Evolutionary conservation across 2,113 vertebrate genomes (phyloP).

Genomic region (Pontoporia blainvillei): DNA sequence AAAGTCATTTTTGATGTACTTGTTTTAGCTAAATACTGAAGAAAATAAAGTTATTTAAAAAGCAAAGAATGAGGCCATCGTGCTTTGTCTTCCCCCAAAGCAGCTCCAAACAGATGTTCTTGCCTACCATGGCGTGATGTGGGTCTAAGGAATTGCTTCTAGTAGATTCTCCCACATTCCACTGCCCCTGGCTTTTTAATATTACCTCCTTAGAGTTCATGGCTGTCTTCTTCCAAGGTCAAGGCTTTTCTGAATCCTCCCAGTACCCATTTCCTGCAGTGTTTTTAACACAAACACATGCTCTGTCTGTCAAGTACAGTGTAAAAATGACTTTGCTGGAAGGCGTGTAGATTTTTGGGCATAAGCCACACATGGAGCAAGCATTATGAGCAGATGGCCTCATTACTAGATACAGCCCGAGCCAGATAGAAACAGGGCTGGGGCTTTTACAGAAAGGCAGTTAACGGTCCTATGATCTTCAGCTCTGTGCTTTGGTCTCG

Average conservation of each 20-base stretch:
- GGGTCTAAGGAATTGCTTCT: neutral
- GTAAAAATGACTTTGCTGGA: constrained; percentile 74
- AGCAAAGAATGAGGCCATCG: neutral
- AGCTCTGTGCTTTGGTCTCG: neutral
- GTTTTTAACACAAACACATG: constrained; percentile 73
- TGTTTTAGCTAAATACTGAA: neutral
- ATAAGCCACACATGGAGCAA: constrained; percentile 47
- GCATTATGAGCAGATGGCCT: constrained; percentile 69
- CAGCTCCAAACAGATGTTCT: constrained; percentile 25
- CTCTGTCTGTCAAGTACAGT: constrained; percentile 71
- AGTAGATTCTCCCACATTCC: neutral
- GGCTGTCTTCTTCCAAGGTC: constrained; percentile 54
- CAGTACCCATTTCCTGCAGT: constrained; percentile 20
- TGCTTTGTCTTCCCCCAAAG: constrained; percentile 13
- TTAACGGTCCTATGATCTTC: neutral
- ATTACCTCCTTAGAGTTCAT: neutral
- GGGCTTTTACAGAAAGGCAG: neutral
- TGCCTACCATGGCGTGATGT: neutral
- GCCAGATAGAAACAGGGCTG: constrained; percentile 23
- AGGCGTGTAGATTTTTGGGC: constrained; percentile 65
- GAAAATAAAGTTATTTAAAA: constrained; percentile 27
- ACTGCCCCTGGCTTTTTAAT: neutral
- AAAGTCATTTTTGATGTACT: neutral
- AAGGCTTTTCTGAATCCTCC: constrained; percentile 29
- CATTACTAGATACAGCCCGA: constrained; percentile 52